Base-by-base conservation (phyloP, 2,888 invertebrate genomes). In the Sphinx pinastri region DNA sequence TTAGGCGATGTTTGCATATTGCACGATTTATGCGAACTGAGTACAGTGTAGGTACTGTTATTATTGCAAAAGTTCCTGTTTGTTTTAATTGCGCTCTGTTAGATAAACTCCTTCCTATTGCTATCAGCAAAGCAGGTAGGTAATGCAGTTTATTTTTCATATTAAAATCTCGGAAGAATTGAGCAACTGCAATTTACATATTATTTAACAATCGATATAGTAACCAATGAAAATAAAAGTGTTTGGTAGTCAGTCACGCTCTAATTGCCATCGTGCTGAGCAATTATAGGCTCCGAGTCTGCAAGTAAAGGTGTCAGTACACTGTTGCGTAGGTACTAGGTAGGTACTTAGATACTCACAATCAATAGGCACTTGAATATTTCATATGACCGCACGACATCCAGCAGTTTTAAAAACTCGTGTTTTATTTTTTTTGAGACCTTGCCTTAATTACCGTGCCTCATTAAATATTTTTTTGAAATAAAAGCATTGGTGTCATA, bases 1-100 rank as follows among this genome's bases (percentile, higher is more conserved):
- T 38, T 75, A 70, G 71, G 69, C 71, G 68, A 71, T 71, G 58
- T 69, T 71, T 72, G 74, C 74, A 75, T 75, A 69, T 80, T 82
- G 76, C 83, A 81, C 77, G 83, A 84, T 76, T 76, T 72, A 73
- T 73, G 75, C 75, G 73, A 75, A 76, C 74, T 72, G 77, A 16
- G 60, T 63, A 10, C 75, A 75, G 72, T n/a, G n/a, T n/a, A n/a
- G 76, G 71, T 73, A 73, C 75, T 74, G 76, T 78, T 78, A 75
- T 73, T 67, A 69, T 69, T 54, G 70, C 55, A 51, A 67, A 69
- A 76, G 74, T 80, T 81, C 77, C 79, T 77, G 74, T 75, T 77
- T 68, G 63, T 49, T 69, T 55, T 84, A 81, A 81, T 76, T 75
- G 79, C 79, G 81, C 19, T 55, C 19, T 72, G 70, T 69, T 58